These are phyloP conservation scores for Diarsia rubi DNA, from an alignment of 2,888 invertebrate genomes.

Conservation along the genomic window DNA sequence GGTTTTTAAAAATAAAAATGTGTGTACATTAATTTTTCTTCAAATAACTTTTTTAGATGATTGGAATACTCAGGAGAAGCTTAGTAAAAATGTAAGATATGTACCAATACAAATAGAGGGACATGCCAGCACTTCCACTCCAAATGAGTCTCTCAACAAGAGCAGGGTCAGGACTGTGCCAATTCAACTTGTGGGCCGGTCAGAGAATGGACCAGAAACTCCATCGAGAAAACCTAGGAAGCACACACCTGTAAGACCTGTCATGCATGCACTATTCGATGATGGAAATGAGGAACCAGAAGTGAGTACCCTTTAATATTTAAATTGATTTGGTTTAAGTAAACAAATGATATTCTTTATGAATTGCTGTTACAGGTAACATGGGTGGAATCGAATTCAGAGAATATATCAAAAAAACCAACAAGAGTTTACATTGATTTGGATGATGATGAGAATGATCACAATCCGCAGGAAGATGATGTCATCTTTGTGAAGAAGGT, in stretches of 20 bases:
- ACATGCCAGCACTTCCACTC: constrained; percentile 87
- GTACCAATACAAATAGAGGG: constrained; percentile 86
- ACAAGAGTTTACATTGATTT: constrained; percentile 81
- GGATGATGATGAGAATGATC: constrained; percentile 76
- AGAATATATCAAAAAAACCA: constrained; percentile 72
- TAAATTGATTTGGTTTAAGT: neutral
- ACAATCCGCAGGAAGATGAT: constrained; percentile 79
- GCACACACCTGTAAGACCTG: constrained; percentile 79
- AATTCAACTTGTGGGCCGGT: constrained; percentile 75
- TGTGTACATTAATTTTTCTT: neutral
- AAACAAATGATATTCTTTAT: neutral
- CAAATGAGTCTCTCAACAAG: constrained; percentile 73
- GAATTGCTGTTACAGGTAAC: constrained; percentile 75
- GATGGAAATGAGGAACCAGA: constrained; percentile 83
- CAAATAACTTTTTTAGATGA: constrained; percentile 72
- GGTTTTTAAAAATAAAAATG: neutral
- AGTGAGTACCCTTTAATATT: constrained; percentile 63
- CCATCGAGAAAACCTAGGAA: constrained; percentile 78
- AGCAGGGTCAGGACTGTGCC: constrained; percentile 76
- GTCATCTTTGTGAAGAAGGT: constrained; percentile 85
- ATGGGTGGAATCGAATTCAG: constrained; percentile 78
- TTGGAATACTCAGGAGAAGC: constrained; percentile 74
- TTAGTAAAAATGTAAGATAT: constrained; percentile 80
- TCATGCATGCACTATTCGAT: constrained; percentile 79
- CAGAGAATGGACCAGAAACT: constrained; percentile 76